Evolutionary conservation across 2,113 vertebrate species (phyloP).

Genomic region (Vidua chalybeata): DNA sequence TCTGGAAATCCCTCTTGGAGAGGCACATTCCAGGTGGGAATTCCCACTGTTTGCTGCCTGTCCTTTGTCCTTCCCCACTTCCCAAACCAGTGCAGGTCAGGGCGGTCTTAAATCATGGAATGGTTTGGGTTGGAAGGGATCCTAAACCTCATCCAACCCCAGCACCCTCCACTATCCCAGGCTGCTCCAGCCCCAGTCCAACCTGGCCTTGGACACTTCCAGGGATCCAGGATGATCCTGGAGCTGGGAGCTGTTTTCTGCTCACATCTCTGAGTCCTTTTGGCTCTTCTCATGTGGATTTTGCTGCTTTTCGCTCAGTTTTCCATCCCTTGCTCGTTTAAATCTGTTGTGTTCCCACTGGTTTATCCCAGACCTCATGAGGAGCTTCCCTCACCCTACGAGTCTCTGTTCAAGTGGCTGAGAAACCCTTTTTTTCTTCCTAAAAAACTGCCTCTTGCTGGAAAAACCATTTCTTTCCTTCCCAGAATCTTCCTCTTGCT

Average conservation of each 20-base stretch:
- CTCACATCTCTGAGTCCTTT: background rate
- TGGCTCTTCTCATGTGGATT: background rate
- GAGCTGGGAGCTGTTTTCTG: background rate
- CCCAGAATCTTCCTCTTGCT: background rate
- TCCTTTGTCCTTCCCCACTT: background rate
- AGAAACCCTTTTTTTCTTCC: background rate
- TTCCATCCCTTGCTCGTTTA: background rate
- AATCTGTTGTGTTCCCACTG: accelerated
- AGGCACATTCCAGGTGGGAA: background rate
- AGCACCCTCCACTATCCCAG: background rate
- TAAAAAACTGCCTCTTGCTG: background rate
- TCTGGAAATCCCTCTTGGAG: background rate
- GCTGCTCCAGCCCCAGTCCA: background rate
- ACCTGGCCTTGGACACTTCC: background rate
- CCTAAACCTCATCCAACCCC: background rate
- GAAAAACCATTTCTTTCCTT: background rate
- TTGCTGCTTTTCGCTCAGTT: background rate
- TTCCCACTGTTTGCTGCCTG: background rate
- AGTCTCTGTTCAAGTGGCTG: background rate
- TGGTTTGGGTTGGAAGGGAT: no score
- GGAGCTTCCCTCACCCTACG: accelerated
- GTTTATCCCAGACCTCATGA: background rate
- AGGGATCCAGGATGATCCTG: background rate
- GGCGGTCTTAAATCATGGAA: background rate
- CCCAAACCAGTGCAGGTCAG: background rate